Evolutionary conservation across 1,140 invertebrate genomes (phyloP).

Genomic region (Drosophila sp.): DNA sequence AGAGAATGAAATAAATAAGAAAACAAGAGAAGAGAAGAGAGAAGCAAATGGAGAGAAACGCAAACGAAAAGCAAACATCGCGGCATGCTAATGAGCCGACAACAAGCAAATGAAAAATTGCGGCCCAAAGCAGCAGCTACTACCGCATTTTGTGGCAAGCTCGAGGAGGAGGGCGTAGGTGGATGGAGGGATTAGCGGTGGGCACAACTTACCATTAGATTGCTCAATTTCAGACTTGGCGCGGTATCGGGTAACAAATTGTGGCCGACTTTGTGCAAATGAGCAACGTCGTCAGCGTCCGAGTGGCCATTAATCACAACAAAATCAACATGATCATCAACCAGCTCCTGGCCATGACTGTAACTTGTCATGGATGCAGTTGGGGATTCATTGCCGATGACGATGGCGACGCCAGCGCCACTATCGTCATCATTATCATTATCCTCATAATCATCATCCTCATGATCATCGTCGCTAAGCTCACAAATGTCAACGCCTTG

Average conservation of each 20-base stretch:
- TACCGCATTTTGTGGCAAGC: conserved; percentile 35
- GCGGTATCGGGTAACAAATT: conserved; percentile 82
- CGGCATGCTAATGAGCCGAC: conserved; percentile 71
- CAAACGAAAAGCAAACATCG: conserved; percentile 55
- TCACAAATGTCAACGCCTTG: conserved; percentile 77
- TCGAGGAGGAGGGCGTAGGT: neutral
- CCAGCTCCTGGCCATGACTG: conserved; percentile 65
- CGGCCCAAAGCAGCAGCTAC: conserved; percentile 35
- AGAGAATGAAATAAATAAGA: conserved; percentile 29
- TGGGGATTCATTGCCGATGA: conserved; percentile 27
- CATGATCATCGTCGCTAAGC: conserved; percentile 59
- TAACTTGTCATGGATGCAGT: conserved; percentile 35
- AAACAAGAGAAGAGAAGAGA: conserved; percentile 26
- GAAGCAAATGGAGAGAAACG: conserved; percentile 33
- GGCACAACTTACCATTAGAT: conserved; percentile 83
- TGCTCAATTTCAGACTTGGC: conserved; percentile 84
- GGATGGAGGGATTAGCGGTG: conserved; percentile 1
- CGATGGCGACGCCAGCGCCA: conserved; percentile 55
- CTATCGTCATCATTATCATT: conserved; percentile 40
- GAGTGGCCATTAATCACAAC: conserved; percentile 76
- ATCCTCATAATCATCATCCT: conserved; percentile 23
- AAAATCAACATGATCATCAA: conserved; percentile 80
- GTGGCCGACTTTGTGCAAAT: conserved; percentile 70
- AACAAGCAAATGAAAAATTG: conserved; percentile 35
- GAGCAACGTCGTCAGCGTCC: conserved; percentile 50